Evolutionary conservation across 2,113 vertebrate species (phyloP).

Genomic region (Pampusana beccarii): DNA sequence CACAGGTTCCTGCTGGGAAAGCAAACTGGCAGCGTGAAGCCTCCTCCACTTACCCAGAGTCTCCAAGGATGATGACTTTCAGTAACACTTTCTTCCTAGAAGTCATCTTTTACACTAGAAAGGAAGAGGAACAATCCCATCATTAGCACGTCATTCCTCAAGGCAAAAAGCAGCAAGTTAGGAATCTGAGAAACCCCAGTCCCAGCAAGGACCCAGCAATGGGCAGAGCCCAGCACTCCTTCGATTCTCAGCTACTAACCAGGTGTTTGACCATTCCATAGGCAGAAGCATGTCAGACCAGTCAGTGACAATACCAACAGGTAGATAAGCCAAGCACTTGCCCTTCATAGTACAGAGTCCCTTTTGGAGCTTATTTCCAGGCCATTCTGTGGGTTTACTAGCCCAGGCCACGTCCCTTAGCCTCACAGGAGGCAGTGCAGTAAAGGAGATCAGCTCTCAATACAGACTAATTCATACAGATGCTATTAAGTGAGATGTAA

Average conservation of each 20-base stretch:
- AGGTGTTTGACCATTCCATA: background rate
- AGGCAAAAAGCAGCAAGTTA: background rate
- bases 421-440: background rate
- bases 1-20: background rate
- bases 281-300: background rate
- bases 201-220: background rate
- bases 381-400: background rate
- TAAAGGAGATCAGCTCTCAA: background rate
- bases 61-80: constrained; percentile 98
- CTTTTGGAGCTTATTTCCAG: background rate
- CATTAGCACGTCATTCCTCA: background rate
- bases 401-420: background rate
- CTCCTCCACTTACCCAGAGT: constrained; percentile 89
- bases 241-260: background rate
- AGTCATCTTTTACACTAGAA: constrained; percentile 88
- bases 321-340: background rate
- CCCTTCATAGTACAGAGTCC: background rate
- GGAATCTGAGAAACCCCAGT: background rate
- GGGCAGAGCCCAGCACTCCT: background rate
- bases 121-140: background rate
- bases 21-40: background rate
- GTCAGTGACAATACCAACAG: background rate
- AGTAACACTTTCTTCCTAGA: constrained; percentile 99
- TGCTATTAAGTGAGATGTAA: background rate
- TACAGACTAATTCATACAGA: background rate